Conservation (phyloP, 2,113 vertebrate genomes). For the Noctilio leporinus region DNA sequence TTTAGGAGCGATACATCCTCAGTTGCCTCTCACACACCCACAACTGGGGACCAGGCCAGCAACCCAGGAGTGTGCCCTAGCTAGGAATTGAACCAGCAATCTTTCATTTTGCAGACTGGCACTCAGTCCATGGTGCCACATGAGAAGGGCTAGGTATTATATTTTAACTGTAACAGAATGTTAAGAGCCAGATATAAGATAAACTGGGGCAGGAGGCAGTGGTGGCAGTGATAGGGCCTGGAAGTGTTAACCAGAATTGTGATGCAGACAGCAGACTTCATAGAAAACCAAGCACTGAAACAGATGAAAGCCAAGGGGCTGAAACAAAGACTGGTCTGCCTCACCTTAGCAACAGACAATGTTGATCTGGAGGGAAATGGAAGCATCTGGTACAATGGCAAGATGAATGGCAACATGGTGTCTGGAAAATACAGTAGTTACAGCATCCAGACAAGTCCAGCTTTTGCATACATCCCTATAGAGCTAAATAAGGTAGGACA, state of each 20-base stretch:
- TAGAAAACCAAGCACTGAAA: conserved; percentile 91
- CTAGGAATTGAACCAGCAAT: too few species aligned
- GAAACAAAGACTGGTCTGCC: conserved; percentile 87
- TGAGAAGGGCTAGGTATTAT: too few species aligned
- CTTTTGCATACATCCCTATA: conserved; percentile 90
- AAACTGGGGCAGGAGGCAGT: background rate
- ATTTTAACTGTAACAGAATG: too few species aligned
- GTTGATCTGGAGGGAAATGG: conserved; percentile 97
- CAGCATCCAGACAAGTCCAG: conserved; percentile 86
- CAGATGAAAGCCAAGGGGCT: conserved; percentile 90
- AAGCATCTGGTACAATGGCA: conserved; percentile 84
- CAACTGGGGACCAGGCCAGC: too few species aligned
- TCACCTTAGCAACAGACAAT: conserved; percentile 88
- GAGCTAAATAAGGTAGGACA: conserved; percentile 88
- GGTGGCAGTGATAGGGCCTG: too few species aligned
- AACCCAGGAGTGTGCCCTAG: too few species aligned
- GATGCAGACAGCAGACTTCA: conserved; percentile 89
- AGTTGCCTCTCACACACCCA: too few species aligned
- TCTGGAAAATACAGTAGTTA: conserved; percentile 96
- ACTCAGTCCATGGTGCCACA: too few species aligned
- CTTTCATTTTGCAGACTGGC: too few species aligned
- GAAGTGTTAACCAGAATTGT: background rate
- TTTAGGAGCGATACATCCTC: too few species aligned
- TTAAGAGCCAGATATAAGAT: background rate
- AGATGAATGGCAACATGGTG: conserved; percentile 97